Base-by-base conservation (phyloP, 1,140 invertebrate genomes). In the Procambarus clarkii region DNA sequence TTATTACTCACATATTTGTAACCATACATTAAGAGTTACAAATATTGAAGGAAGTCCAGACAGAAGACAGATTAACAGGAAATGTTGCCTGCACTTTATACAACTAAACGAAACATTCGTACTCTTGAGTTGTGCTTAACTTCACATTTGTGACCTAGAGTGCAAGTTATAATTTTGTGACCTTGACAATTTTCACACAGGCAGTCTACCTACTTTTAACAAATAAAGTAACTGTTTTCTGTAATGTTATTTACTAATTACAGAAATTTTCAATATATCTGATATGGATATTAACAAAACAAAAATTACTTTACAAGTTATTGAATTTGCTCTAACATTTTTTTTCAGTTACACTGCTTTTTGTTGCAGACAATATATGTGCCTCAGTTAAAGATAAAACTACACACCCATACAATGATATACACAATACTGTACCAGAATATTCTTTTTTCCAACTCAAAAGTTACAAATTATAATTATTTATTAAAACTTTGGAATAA, bases 1-100 rank as follows among this genome's bases (percentile, higher is more conserved):
- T 91, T 91, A 91, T 85, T 91, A 91, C 89, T 91, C 89, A 91
- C 89, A 91, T 91, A 79, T 91, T 85, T 89, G 89, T 91, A 91
- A 91, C 83, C 89, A 86, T 91, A 91, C 89, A 91, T 91, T 91
- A 91, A 91, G 89, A 91, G 79, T 91, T 91, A 91, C 89, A 85
- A 91, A 91, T 91, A 91, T 82, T 79, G 89, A 78, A 91, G 89
- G 54, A 91, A 80, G 80, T 91, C 82, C 89, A 91, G 89, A 91
- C 82, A 77, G 74, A 81, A 71, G 87, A 24, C 48, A 86, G 71
- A 86, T 58, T 54, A 69, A 89, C 64, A 77, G 50, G 80, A 54
- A 58, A 24, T 82, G 80, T 58, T 82, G 80, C 77, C 85, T 78
- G 85, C 76, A 60, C 60, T 48, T 89, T 46, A 21, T 78, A 58